phyloP scores from a whole-genome alignment of 2,797 vertebrate genomes.

The Moxostoma hubbsi region DNA sequence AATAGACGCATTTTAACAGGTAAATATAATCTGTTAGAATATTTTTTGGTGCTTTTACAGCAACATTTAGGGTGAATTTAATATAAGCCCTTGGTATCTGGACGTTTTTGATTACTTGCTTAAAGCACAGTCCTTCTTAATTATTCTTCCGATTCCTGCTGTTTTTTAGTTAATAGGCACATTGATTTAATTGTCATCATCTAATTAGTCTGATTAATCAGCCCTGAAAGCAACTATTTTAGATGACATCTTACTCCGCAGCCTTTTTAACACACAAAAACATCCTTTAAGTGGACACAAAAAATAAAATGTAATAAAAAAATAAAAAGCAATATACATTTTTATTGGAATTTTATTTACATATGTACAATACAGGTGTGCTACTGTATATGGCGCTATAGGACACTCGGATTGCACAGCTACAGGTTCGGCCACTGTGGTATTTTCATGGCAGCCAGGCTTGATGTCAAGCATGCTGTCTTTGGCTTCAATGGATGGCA shows the following conservation, averaged over 20 bases:
- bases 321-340: slow-evolving; percentile 76
- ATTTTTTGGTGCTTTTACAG: too few relatives aligned
- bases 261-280: not conserved
- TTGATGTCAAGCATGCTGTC: slow-evolving; percentile 67
- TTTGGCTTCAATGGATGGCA: slow-evolving; percentile 72
- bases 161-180: not conserved
- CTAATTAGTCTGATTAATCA: not conserved
- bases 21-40: too few relatives aligned
- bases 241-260: not conserved
- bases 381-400: slow-evolving; percentile 72
- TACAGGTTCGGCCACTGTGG: slow-evolving; percentile 75
- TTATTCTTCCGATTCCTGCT: not conserved
- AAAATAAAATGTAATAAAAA: slow-evolving; percentile 26
- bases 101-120: not conserved
- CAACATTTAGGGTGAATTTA: not conserved
- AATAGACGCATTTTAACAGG: too few relatives aligned
- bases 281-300: slow-evolving; percentile 16
- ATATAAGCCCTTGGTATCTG: not conserved
- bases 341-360: slow-evolving; percentile 78
- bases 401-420: slow-evolving; percentile 76
- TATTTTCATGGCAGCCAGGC: slow-evolving; percentile 67
- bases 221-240: not conserved
- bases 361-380: slow-evolving; percentile 75
- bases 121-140: not conserved
- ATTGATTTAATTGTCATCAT: not conserved